phyloP scores from a whole-genome alignment of 2,888 invertebrate genomes.

The Molorchus minor region DNA sequence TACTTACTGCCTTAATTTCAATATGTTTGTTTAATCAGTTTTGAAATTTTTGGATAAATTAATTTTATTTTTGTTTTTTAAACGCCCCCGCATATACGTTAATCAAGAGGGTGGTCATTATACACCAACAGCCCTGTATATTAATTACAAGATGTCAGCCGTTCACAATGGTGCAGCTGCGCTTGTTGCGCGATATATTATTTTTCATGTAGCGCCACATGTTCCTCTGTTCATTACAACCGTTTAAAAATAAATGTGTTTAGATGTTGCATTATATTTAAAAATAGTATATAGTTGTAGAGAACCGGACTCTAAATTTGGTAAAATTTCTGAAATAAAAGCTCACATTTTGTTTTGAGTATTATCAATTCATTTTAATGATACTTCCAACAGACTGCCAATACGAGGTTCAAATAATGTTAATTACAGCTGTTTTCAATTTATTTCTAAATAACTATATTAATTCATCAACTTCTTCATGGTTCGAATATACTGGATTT shows the following conservation, averaged over 20 bases:
- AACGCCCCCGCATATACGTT: background rate
- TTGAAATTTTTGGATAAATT: too few relatives aligned
- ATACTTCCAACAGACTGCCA: too few relatives aligned
- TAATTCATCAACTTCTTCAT: too few relatives aligned
- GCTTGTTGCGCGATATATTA: slow-evolving; percentile 9
- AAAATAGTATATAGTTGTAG: slow-evolving; percentile 8
- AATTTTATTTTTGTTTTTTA: too few relatives aligned
- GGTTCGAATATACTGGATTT: too few relatives aligned
- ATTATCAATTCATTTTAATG: too few relatives aligned
- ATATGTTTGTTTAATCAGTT: too few relatives aligned
- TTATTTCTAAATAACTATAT: too few relatives aligned
- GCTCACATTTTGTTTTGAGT: too few relatives aligned
- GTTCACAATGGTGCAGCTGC: slow-evolving; percentile 14
- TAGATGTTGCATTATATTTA: slow-evolving; percentile 4
- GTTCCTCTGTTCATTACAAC: slow-evolving; percentile 12
- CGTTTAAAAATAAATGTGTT: slow-evolving; percentile 13
- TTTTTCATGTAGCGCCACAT: slow-evolving; percentile 21
- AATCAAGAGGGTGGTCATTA: background rate
- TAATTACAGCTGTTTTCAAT: too few relatives aligned
- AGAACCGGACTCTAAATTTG: background rate
- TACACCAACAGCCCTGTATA: slow-evolving; percentile 2
- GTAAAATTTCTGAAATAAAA: slow-evolving; percentile 3
- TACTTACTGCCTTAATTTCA: too few relatives aligned
- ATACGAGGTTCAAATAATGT: too few relatives aligned
- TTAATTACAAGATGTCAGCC: slow-evolving; percentile 12